Evolutionary conservation across 2,797 vertebrate species (phyloP).

Genomic region (Chelonia mydas): DNA sequence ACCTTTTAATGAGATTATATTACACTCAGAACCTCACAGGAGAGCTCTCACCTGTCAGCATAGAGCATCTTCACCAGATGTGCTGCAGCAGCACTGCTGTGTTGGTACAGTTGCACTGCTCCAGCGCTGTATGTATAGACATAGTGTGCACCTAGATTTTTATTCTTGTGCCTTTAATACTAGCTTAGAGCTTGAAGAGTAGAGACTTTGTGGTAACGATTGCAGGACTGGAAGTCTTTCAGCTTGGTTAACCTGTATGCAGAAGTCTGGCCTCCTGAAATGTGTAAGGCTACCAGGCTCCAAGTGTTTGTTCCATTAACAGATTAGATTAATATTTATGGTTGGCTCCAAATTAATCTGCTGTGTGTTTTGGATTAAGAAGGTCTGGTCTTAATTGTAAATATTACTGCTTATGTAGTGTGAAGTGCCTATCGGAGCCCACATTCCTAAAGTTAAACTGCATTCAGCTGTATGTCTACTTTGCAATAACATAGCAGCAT

Average conservation of each 20-base stretch:
- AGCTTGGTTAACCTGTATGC: not conserved
- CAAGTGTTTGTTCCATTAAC: slow-evolving; percentile 10
- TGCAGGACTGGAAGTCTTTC: not conserved
- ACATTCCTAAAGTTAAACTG: not conserved
- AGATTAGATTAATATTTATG: slow-evolving; percentile 27
- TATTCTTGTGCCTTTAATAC: not conserved
- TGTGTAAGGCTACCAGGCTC: not conserved
- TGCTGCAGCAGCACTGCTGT: too few species aligned
- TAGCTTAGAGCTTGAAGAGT: not conserved
- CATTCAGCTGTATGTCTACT: not conserved
- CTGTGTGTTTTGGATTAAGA: slow-evolving; percentile 31
- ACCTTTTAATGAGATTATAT: too few species aligned
- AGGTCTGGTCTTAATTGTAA: slow-evolving; percentile 23
- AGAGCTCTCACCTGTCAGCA: too few species aligned
- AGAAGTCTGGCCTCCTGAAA: slow-evolving; percentile 29
- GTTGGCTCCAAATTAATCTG: slow-evolving; percentile 1
- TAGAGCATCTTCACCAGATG: too few species aligned
- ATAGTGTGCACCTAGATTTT: not conserved
- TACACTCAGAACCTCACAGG: too few species aligned
- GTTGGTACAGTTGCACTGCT: too few species aligned
- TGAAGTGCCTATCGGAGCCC: not conserved
- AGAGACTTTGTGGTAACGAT: not conserved
- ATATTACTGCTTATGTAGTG: slow-evolving; percentile 40
- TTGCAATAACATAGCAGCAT: not conserved
- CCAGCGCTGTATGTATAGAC: too few species aligned